Evolutionary conservation across 1,140 invertebrate species (phyloP), one percentile per base, ranked within the genome.

Genomic region (Zaprionus davidi): DNA sequence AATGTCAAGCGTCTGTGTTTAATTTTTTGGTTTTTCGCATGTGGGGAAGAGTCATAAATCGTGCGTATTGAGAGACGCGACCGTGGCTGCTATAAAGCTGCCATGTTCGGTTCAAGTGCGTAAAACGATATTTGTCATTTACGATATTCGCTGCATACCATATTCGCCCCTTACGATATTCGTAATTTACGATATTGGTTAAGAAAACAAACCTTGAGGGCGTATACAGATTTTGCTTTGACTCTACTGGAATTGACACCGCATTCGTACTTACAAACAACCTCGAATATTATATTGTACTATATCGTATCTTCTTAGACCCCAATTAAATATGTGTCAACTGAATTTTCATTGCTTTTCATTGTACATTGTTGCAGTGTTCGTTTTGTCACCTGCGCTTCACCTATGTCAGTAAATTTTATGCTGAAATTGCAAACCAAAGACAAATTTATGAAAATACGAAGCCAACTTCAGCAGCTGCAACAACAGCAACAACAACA

Each of bases 381-480:
- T 51, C 46, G 20, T 51, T 78, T 70, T 80, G 31, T 73, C 60
- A 68, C 20, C 46, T 49, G 46, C 9, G 62, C 62, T 78, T 71
- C 70, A 84, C 71, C 76, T 77, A 72, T 78, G 85, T 85, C 84
- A 90, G 81, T 76, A 58, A 76, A 82, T 70, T 67, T 90, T 76
- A 83, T 82, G 85, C 85, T 90, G 85, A 90, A 90, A 85, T 75
- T 90, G 85, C 85, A 90, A 70, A 59, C 68, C 64, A 67, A 73
- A 64, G 60, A 64, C 69, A 70, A 36, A 56, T 36, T 55, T 65
- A 22, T 71, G 41, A 71, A 72, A 67, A 68, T 44, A 64, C 57
- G 56, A 60, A 22, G 44, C 62, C 31, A 71, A 66, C 57, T 22
- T 38, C 67, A 77, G 22, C 51, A 65, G 71, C 70, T 73, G 56